Evolutionary conservation across 2,113 vertebrate genomes (phyloP).

Genomic region (Brachyhypopomus gauderio): DNA sequence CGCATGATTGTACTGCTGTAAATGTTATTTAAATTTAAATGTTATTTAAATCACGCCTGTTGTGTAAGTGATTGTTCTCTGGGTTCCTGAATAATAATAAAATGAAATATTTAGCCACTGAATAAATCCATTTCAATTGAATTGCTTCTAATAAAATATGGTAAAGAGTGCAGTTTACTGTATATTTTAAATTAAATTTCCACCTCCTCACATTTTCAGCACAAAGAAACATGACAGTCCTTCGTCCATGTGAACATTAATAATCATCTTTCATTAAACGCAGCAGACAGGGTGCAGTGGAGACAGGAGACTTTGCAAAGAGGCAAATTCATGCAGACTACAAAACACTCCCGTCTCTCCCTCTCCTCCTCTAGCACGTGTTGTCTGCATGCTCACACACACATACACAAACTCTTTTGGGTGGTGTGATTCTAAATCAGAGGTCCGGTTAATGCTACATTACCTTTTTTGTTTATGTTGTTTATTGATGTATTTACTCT

Average conservation of each 20-base stretch:
- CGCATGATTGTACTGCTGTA: conserved; percentile 79
- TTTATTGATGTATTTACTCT: background rate
- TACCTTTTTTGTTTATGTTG: too few species aligned
- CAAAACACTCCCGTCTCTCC: background rate
- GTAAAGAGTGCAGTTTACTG: conserved; percentile 83
- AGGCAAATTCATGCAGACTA: background rate
- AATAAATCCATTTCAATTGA: conserved; percentile 81
- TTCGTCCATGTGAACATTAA: conserved; percentile 90
- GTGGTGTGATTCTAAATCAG: background rate
- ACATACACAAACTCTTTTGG: background rate
- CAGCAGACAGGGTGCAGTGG: conserved; percentile 77
- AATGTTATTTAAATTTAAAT: conserved; percentile 79
- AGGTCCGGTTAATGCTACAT: background rate
- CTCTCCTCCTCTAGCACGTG: background rate
- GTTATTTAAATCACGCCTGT: conserved; percentile 81
- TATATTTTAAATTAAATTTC: conserved; percentile 92
- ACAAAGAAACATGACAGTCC: conserved; percentile 74
- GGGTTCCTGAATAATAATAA: conserved; percentile 71
- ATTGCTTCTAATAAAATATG: conserved; percentile 88
- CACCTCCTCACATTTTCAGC: conserved; percentile 67
- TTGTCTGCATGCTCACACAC: too few species aligned
- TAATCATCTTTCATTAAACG: conserved; percentile 85
- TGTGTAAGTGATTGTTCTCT: conserved; percentile 74
- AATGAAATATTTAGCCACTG: conserved; percentile 76
- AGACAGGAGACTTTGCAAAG: conserved; percentile 39